These are phyloP conservation scores for Psylliodes chrysocephalus DNA, from an alignment of 2,888 invertebrate genomes.

Conservation along the genomic window DNA sequence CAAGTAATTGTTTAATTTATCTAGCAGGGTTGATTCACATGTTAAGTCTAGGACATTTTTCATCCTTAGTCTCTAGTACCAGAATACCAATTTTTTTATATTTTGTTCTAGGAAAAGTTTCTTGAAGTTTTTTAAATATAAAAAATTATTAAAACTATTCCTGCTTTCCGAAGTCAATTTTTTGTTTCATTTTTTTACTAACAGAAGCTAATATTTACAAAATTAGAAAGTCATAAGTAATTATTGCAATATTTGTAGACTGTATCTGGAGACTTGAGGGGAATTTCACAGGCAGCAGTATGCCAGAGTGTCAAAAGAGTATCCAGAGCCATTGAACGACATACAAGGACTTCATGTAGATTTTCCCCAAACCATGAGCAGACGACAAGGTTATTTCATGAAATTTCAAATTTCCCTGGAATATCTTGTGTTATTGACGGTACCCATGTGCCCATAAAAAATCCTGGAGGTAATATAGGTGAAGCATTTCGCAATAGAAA, in stretches of 20 bases:
- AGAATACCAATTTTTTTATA: no score
- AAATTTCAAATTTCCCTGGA: constrained; percentile 30
- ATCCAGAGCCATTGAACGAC: neutral
- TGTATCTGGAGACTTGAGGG: constrained; percentile 34
- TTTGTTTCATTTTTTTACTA: no score
- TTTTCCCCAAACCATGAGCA: constrained; percentile 6
- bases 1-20: no score
- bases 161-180: no score
- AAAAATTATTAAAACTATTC: no score
- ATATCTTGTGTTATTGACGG: constrained; percentile 34
- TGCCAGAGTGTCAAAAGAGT: constrained; percentile 15
- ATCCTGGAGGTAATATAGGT: constrained; percentile 35
- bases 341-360: neutral
- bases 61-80: no score
- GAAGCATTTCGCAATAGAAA: constrained; percentile 36
- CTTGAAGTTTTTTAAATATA: no score
- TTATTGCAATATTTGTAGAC: constrained; percentile 19
- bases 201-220: no score
- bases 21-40: no score
- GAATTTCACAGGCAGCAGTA: constrained; percentile 27
- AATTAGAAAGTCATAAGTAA: no score
- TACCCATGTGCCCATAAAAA: constrained; percentile 36
- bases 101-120: no score
- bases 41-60: no score
- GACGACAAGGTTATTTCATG: constrained; percentile 28